phyloP scores from a whole-genome alignment of 2,888 invertebrate genomes.

The Blera fallax region DNA sequence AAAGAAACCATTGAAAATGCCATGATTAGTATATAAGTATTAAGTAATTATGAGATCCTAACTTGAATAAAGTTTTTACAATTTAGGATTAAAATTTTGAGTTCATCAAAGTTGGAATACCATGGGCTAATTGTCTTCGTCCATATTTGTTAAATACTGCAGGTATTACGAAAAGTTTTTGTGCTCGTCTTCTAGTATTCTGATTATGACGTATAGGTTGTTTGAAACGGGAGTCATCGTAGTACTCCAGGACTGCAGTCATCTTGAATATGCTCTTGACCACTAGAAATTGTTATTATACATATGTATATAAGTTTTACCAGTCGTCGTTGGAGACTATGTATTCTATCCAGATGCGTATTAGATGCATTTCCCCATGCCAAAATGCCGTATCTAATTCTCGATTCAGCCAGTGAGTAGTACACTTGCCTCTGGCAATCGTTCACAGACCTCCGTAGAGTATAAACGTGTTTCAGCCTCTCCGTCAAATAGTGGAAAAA shows the following conservation, averaged over 20 bases:
- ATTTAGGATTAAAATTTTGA: background rate
- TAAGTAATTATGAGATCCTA: no score
- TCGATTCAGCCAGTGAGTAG: background rate
- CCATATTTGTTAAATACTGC: slow-evolving; percentile 3
- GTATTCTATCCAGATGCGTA: background rate
- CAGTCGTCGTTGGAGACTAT: background rate
- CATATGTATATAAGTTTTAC: no score
- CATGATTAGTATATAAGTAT: no score
- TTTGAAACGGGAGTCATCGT: background rate
- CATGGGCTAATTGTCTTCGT: background rate
- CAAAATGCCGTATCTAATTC: background rate
- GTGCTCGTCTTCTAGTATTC: slow-evolving; percentile 2
- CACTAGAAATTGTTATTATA: background rate
- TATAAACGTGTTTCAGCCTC: no score
- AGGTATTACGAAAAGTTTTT: slow-evolving; percentile 9
- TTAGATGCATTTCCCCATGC: no score
- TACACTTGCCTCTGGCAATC: no score
- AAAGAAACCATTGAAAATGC: no score
- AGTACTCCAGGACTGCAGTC: no score
- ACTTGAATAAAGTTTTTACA: background rate
- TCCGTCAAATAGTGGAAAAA: no score
- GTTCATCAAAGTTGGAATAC: background rate
- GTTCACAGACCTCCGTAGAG: no score
- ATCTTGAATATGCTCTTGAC: background rate
- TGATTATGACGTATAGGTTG: slow-evolving; percentile 6